A percentile compares a stretch with the other conserved stretches of the same genome.
phyloP scores from a whole-genome alignment of 2,797 vertebrate species.

The Enteromius viviparus region DNA sequence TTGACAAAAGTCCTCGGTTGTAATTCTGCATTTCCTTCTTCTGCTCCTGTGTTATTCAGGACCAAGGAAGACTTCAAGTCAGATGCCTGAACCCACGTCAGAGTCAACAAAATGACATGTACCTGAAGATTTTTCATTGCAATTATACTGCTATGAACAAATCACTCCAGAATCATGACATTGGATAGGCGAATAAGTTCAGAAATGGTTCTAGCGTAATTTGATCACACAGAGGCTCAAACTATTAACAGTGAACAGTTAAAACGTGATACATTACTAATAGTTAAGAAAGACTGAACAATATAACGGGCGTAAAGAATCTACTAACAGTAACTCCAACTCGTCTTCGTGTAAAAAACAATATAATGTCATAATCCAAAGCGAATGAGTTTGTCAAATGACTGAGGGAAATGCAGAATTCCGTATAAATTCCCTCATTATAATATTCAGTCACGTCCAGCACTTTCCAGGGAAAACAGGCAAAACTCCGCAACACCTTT shows the following conservation, averaged over 20 bases:
- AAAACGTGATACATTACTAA: not conserved
- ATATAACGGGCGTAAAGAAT: not conserved
- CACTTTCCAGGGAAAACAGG: not conserved
- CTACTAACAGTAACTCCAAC: not conserved
- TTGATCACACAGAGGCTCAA: not conserved
- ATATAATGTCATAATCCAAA: conserved; percentile 12
- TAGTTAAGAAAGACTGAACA: not conserved
- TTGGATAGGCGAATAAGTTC: not conserved
- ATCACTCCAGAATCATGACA: conserved; percentile 1
- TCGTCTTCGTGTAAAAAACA: not conserved
- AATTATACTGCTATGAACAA: conserved; percentile 18
- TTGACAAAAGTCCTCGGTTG: conserved; percentile 39
- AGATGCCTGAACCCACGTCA: conserved; percentile 53
- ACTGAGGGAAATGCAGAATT: not conserved
- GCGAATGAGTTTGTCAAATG: conserved; percentile 1
- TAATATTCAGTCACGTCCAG: conserved; percentile 15
- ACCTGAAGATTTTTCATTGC: conserved; percentile 51
- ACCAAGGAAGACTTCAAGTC: conserved; percentile 41
- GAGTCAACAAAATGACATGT: conserved; percentile 49
- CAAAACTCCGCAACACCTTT: conserved; percentile 6
- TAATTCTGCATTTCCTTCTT: conserved; percentile 29
- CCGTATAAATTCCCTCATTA: conserved; percentile 10
- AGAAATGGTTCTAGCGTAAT: not conserved
- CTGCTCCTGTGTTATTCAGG: conserved; percentile 36
- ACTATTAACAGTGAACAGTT: not conserved